A percentile compares a stretch with the other conserved stretches of the same genome.
Conservation (phyloP, 23 tunicate genomes). For the Trididemnum nubilum region DNA sequence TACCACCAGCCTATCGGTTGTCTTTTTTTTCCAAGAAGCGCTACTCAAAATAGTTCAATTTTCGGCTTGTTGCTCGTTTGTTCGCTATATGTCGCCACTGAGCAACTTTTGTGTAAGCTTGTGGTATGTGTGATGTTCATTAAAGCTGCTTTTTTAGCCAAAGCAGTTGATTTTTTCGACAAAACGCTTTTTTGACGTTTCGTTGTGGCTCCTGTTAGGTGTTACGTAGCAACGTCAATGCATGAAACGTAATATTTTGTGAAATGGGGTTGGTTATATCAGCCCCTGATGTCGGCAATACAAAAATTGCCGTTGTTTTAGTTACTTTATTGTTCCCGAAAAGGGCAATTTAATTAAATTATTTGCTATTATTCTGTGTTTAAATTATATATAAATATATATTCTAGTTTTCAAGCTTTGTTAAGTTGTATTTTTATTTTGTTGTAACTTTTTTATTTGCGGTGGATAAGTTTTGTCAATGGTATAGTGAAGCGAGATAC, state of each 20-base stretch:
- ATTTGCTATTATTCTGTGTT: slow-evolving; percentile 23
- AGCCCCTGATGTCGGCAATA: background rate
- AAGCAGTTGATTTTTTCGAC: background rate
- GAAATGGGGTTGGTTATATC: no score
- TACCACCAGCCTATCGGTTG: no score
- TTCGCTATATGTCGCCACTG: background rate
- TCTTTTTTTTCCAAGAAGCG: background rate
- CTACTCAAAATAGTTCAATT: background rate
- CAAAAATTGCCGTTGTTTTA: background rate
- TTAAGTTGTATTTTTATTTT: slow-evolving; percentile 19
- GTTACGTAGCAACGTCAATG: background rate
- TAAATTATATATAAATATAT: slow-evolving; percentile 29
- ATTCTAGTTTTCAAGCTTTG: slow-evolving; percentile 28
- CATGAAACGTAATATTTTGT: background rate
- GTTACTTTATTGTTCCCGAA: background rate
- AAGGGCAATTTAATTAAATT: background rate
- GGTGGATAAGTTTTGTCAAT: slow-evolving; percentile 12
- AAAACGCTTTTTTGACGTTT: background rate
- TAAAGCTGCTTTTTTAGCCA: background rate
- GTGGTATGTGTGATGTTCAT: no score
- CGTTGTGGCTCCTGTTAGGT: background rate
- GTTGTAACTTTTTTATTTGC: background rate
- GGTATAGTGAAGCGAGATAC: background rate
- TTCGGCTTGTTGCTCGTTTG: background rate
- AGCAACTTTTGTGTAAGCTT: background rate